A percentile compares a stretch with the other conserved stretches of the same genome.
Evolutionary conservation across 2,888 invertebrate species (phyloP).

Genomic region (Apodemia duryi): DNA sequence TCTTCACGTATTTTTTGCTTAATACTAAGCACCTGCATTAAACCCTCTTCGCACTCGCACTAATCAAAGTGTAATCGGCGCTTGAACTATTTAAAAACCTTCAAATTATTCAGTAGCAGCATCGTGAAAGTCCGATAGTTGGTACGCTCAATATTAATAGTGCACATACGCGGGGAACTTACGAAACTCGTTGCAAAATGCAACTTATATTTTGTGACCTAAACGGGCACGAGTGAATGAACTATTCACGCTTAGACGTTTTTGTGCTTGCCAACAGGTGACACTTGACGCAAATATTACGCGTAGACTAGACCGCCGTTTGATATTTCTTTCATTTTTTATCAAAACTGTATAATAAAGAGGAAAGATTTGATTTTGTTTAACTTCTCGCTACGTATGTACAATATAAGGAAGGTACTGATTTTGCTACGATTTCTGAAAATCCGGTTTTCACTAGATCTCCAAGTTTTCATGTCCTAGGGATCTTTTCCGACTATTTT

Average conservation of each 20-base stretch:
- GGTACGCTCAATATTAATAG: slow-evolving; percentile 19
- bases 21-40: too few relatives aligned
- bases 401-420: too few relatives aligned
- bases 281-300: neutral
- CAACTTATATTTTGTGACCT: slow-evolving; percentile 29
- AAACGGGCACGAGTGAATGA: slow-evolving; percentile 35
- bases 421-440: too few relatives aligned
- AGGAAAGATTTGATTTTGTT: too few relatives aligned
- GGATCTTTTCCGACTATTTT: too few relatives aligned
- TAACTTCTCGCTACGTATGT: too few relatives aligned
- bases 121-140: slow-evolving; percentile 21
- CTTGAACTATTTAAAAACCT: slow-evolving; percentile 17
- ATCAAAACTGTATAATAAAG: too few relatives aligned
- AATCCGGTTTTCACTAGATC: too few relatives aligned
- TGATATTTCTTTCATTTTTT: too few relatives aligned
- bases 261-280: neutral
- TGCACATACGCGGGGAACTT: slow-evolving; percentile 24
- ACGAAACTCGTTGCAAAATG: slow-evolving; percentile 32
- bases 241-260: slow-evolving; percentile 33
- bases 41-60: too few relatives aligned
- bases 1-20: too few relatives aligned
- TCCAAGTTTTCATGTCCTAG: too few relatives aligned
- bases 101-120: slow-evolving; percentile 22
- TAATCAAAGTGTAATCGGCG: neutral
- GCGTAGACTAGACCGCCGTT: neutral